A percentile compares a stretch with the other conserved stretches of the same genome.
phyloP scores from a whole-genome alignment of 2,797 vertebrate genomes.

The Parambassis ranga region DNA sequence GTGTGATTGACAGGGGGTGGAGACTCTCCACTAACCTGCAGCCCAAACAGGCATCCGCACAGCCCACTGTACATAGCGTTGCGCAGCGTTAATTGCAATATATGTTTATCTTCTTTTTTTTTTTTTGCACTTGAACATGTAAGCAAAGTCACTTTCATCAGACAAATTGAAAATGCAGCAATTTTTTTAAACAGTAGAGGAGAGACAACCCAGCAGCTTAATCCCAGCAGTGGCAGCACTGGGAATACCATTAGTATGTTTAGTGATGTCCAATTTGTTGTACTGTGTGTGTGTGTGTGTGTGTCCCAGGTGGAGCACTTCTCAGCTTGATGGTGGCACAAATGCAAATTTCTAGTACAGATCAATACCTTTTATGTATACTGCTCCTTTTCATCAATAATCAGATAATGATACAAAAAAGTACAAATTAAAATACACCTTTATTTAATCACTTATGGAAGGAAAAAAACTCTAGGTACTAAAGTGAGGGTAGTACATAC shows the following conservation, averaged over 20 bases:
- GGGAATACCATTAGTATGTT: not conserved
- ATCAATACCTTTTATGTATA: constrained; percentile 3
- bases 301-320: not conserved
- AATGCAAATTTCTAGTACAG: not conserved
- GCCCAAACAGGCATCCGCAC: constrained; percentile 35
- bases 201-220: too few relatives aligned
- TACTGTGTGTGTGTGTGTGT: not conserved
- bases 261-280: not conserved
- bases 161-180: not conserved
- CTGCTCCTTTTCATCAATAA: constrained; percentile 4
- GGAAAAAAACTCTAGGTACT: constrained; percentile 5
- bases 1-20: constrained; percentile 54
- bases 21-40: constrained; percentile 38
- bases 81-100: constrained; percentile 35
- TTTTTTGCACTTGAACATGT: constrained; percentile 28
- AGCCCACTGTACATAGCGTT: constrained; percentile 20
- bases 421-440: constrained; percentile 14
- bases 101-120: constrained; percentile 29
- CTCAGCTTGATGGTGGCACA: not conserved
- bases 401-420: not conserved
- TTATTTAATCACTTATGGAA: constrained; percentile 1
- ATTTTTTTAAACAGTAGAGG: constrained; percentile 20
- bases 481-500: constrained; percentile 13
- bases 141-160: constrained; percentile 24
- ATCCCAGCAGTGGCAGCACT: too few relatives aligned